phyloP scores from a whole-genome alignment of 2,888 invertebrate genomes.

The Pyrocoelia pectoralis region DNA sequence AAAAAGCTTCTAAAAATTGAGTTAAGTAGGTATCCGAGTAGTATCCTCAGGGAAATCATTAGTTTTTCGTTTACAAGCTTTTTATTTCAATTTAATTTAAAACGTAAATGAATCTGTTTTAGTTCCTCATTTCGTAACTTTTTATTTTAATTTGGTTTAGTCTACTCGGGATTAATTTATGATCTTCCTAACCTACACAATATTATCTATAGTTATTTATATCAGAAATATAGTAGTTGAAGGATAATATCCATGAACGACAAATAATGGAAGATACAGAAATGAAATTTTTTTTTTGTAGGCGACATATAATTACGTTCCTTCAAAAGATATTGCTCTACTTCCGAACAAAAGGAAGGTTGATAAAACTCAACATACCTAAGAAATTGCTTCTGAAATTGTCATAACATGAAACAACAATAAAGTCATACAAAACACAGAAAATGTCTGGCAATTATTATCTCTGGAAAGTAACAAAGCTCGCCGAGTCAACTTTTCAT shows the following conservation, averaged over 20 bases:
- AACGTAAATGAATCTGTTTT: not conserved
- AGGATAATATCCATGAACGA: no score
- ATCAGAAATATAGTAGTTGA: no score
- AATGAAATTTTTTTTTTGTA: no score
- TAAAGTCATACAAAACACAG: slow-evolving; percentile 2
- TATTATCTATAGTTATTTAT: no score
- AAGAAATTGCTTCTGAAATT: slow-evolving; percentile 8
- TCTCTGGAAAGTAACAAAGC: not conserved
- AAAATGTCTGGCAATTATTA: not conserved
- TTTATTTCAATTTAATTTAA: not conserved
- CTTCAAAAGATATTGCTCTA: not conserved
- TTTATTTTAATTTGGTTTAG: no score
- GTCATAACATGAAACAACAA: not conserved
- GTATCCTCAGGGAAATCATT: slow-evolving; percentile 1
- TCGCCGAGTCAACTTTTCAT: not conserved
- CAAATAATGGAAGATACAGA: no score
- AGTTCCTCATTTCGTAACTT: no score
- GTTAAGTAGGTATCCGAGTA: not conserved
- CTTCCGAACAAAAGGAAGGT: not conserved
- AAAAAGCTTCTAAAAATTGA: not conserved
- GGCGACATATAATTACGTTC: not conserved
- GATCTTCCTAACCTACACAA: no score
- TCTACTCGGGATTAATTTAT: no score
- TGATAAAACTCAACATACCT: not conserved
- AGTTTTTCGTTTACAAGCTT: not conserved